Base-by-base conservation (phyloP, 2,888 invertebrate genomes). In the Patella ulyssiponensis region DNA sequence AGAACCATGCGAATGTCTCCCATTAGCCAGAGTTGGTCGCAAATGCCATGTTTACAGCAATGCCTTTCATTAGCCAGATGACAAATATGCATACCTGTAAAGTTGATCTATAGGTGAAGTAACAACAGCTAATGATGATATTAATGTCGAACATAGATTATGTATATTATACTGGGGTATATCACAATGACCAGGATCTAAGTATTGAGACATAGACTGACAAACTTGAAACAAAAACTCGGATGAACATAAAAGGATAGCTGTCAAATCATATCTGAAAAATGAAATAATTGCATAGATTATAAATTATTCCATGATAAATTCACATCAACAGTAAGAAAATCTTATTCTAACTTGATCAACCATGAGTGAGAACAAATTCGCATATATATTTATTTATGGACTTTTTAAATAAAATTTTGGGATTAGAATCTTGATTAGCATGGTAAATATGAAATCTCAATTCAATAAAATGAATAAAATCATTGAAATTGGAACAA, bases 141-240 rank as follows among this genome's bases (percentile, higher is more conserved):
- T 79, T 14, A 91, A 85, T 52, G 84, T 87, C 54, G 86, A 86
- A 80, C 90, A 90, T 44, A 86, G 82, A 82, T 90, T 90, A 83
- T 91, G 91, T 76, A 91, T 87, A 79, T 83, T 83, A 82, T 88
- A 88, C 76, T 88, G 86, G 3, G 89, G 88, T 15, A 83, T 81
- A 81, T 90, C 87, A 51, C 85, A 83, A 71, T 86, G 84, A 17
- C 88, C 85, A 1, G 87, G 87, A 75, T 89, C 88, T 71, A 90
- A 82, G 74, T 85, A 84, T 79, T 85, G 81, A n/a, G 86, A 84
- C 23, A 87, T 77, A 9, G 86, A 84, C 76, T 81, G 83, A 82
- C 88, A 86, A 51, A 84, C 80, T 15, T 81, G 80, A 73, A 84
- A 85, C 56, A 90, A 81, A 79, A 89, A 83, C 78, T 90, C 89